phyloP scores from a whole-genome alignment of 2,797 vertebrate genomes.

The Agapornis canus region DNA sequence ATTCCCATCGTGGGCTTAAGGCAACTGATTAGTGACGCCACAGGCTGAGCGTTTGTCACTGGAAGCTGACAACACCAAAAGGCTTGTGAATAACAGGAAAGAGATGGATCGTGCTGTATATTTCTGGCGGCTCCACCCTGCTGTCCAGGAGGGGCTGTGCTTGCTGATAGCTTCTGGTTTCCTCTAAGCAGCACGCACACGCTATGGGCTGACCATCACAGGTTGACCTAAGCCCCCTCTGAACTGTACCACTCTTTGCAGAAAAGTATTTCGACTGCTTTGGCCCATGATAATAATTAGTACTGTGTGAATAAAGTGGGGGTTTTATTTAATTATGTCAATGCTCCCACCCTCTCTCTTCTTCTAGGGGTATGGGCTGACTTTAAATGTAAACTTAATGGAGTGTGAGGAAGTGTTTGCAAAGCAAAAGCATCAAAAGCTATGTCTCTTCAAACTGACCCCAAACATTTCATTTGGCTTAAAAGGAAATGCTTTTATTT shows the following conservation, averaged over 20 bases:
- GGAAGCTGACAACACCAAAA: conserved; percentile 6
- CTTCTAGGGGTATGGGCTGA: neutral
- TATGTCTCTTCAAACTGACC: conserved; percentile 17
- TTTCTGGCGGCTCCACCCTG: conserved; percentile 23
- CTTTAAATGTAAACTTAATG: conserved; percentile 11
- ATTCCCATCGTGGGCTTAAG: neutral
- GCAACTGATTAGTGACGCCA: neutral
- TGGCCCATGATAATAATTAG: neutral
- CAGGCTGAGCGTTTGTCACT: conserved; percentile 38
- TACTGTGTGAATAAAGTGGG: neutral
- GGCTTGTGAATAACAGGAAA: conserved; percentile 68
- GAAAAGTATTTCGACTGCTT: neutral
- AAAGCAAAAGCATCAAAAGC: conserved; percentile 63
- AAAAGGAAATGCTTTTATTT: conserved; percentile 57
- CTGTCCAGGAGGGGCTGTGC: conserved; percentile 10
- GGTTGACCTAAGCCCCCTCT: neutral
- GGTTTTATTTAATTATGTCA: neutral
- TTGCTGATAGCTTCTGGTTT: conserved; percentile 31
- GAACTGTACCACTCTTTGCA: neutral
- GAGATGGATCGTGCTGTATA: neutral
- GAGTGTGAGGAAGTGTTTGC: neutral
- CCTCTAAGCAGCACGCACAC: neutral
- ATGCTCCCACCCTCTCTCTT: neutral
- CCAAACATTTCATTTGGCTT: neutral
- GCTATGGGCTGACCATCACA: neutral